Base-by-base conservation (phyloP, 2,888 invertebrate species). In the Gnatocerus cornutus region DNA sequence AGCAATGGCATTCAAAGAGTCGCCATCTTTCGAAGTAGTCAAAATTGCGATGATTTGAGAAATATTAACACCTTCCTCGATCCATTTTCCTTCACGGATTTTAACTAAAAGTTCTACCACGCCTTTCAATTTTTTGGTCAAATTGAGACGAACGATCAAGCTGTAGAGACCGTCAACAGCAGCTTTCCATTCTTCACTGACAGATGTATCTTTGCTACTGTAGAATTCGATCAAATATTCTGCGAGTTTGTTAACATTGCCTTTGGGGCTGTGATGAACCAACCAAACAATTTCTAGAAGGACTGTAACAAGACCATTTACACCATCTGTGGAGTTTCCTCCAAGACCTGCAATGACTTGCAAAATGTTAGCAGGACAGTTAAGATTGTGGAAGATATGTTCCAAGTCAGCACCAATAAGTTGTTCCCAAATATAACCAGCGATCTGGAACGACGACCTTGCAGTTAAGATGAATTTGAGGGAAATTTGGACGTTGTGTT, bases 391-490 rank as follows among this genome's bases (percentile, higher is more conserved):
- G 41, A 41, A 41, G 13, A 41, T 41, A n/a, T 41, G 41, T n/a
- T 12, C 41, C 12, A 41, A 41, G 13, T 41, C 41, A n/a, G 41
- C 41, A 6, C 41, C 41, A 12, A 41, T 41, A 1, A 41, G 41
- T 12, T 41, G 41, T 12, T 41, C 41, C 41, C 41, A 41, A n/a
- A 41, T 41, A 12, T 41, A 41, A 3, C 41, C 41, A 41, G 41
- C 41, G n/a, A 41, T 41, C 6, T 12, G 9, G 13, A 41, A 41
- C 6, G 41, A 9, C 3, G 14, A 16, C 55, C 39, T 37, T 7
- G 16, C 1, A 9, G 9, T 14, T 0, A 55, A 14, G n/a, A 55
- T 37, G 2, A 16, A 9, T 39, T 55, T n/a, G 3, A 55, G 21
- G 8, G 13, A 13, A 7, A 55, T 4, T 14, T 37, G 37, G 5